These are phyloP conservation scores for Apodemus speciosus DNA, from an alignment of 2,113 vertebrate species.

Conservation along the genomic window DNA sequence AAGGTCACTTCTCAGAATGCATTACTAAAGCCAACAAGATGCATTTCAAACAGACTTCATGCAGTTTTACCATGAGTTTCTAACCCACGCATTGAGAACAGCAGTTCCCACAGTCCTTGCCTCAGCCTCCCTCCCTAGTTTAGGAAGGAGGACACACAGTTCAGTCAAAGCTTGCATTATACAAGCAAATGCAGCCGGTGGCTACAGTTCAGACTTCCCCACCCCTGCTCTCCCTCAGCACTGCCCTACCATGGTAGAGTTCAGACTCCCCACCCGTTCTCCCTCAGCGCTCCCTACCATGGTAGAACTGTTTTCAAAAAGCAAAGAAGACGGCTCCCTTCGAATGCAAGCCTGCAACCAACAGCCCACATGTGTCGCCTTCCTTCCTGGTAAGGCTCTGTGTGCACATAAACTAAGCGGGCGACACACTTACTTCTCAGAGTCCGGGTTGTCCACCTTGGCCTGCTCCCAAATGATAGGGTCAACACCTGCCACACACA, in stretches of 20 bases:
- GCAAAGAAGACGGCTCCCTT: constrained; percentile 31
- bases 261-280: neutral
- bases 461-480: constrained; percentile 99
- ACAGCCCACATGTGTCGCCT: neutral
- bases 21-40: neutral
- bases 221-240: neutral
- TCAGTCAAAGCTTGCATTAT: constrained; percentile 16
- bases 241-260: neutral
- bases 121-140: constrained; percentile 17
- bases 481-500: constrained; percentile 91
- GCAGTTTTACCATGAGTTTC: constrained; percentile 33
- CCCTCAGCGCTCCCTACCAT: neutral
- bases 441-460: constrained; percentile 98
- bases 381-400: constrained; percentile 19
- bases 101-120: neutral
- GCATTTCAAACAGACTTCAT: constrained; percentile 27
- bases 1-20: constrained; percentile 46
- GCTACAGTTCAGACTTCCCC: constrained; percentile 5
- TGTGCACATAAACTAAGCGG: neutral
- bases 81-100: constrained; percentile 23
- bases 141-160: constrained; percentile 3
- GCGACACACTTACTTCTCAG: constrained; percentile 91
- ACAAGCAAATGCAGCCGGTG: constrained; percentile 34
- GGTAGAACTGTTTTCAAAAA: neutral
- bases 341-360: constrained; percentile 3